Percentiles rank a stretch among this genome's conserved stretches.
These are phyloP conservation scores for Drosophila oshimai DNA, from an alignment of 1,140 invertebrate species.

Conservation along the genomic window DNA sequence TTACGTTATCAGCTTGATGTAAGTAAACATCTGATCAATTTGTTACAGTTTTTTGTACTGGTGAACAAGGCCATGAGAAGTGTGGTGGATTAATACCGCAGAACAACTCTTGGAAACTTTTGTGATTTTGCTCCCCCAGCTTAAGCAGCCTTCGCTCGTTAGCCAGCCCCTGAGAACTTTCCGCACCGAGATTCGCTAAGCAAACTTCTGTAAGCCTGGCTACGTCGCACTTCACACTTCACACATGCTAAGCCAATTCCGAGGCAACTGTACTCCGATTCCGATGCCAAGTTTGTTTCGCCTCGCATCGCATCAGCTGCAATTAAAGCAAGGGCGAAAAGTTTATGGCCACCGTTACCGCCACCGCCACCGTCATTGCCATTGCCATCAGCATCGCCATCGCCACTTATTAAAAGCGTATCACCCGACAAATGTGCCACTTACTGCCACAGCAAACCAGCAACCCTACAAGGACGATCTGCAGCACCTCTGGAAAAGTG, in stretches of 20 bases:
- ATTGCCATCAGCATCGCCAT: constrained; percentile 32
- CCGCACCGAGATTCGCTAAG: constrained; percentile 31
- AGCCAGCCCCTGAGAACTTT: constrained; percentile 26
- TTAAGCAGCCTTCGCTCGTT: constrained; percentile 28
- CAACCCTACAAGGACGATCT: constrained; percentile 8
- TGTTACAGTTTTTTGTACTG: neutral
- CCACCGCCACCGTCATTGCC: constrained; percentile 2
- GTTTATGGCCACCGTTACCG: constrained; percentile 44
- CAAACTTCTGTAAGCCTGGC: constrained; percentile 45
- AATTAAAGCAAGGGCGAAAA: constrained; percentile 61
- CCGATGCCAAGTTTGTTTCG: constrained; percentile 13
- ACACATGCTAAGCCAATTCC: constrained; percentile 59
- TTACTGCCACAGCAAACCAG: constrained; percentile 21
- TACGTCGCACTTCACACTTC: constrained; percentile 25
- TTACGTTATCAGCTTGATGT: too few species aligned
- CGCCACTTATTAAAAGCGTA: constrained; percentile 76
- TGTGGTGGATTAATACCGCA: constrained; percentile 3
- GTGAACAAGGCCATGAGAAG: neutral
- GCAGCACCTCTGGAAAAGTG: constrained; percentile 16
- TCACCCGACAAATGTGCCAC: constrained; percentile 62
- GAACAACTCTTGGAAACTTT: constrained; percentile 23
- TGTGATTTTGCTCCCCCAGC: constrained; percentile 18
- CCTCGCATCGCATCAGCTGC: constrained; percentile 53
- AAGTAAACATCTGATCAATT: neutral
- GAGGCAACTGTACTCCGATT: constrained; percentile 45